Base-by-base conservation (phyloP, 2,888 invertebrate genomes). In the Leptopterna dolabrata region DNA sequence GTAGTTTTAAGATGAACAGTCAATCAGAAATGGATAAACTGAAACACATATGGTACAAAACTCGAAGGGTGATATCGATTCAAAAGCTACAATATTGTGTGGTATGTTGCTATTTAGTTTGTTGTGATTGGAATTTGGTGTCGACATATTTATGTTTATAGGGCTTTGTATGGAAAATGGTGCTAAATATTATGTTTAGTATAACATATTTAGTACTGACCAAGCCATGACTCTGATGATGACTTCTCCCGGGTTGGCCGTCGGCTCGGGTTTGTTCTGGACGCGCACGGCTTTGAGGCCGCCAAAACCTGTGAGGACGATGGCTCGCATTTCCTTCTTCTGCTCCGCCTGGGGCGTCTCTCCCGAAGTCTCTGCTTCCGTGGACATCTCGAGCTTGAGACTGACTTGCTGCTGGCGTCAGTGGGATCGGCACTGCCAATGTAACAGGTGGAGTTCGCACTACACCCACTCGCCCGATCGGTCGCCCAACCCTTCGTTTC, bases 231-330 rank as follows among this genome's bases (percentile, higher is more conserved):
- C 96, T 90, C 96, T 94, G 91, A 97, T 95, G 88, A 96, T 93
- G 89, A 97, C 95, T 92, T 97, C 95, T 90, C 95, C 95, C 91
- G 95, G 95, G 90, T 93, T 93, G 87, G 94, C 91, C 90, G 94
- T 92, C 63, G 96, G 96, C 91, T 96, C 96, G 36, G 96, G 95
- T 91, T 95, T 96, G 92, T 95, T 96, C 91, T 95, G 93, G 90
- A 96, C 95, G 93, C 97, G 97, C 90, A 97, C 95, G 91, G 95
- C 95, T 92, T 97, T 97, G 89, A 96, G 93, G 71, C 97, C 97
- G 63, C 97, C 97, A 92, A 96, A 97, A 91, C 96, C 96, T 90
- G 95, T 96, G 90, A 97, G 94, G 89, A 96, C 95, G 90, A 97
- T 95, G 87, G 96, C 96, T 91, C 96, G 94, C 96, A 97, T 96